Evolutionary conservation across 2,888 invertebrate species (phyloP).

Genomic region (Petrophora chlorosata): DNA sequence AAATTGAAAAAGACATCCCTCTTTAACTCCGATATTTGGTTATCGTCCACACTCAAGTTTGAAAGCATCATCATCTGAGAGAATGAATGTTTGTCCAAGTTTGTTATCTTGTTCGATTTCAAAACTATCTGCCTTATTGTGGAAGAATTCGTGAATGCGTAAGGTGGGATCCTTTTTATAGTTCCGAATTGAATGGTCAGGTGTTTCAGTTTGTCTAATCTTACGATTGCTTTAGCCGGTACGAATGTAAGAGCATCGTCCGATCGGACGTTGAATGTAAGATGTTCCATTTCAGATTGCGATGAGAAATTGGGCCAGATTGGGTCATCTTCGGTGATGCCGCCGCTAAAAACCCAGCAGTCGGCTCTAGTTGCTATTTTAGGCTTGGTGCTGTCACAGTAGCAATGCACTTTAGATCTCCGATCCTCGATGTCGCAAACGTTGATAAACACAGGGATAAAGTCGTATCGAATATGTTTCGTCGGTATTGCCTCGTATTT

Average conservation of each 20-base stretch:
- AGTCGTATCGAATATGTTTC: constrained; percentile 65
- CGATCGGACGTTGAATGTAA: constrained; percentile 88
- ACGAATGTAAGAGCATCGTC: constrained; percentile 88
- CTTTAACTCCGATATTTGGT: constrained; percentile 89
- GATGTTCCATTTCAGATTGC: constrained; percentile 87
- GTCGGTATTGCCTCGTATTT: constrained; percentile 67
- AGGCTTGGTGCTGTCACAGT: constrained; percentile 74
- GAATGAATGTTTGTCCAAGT: constrained; percentile 87
- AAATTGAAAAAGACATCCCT: constrained; percentile 89
- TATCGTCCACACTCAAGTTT: constrained; percentile 88
- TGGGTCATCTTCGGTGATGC: constrained; percentile 86
- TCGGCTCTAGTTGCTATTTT: constrained; percentile 87
- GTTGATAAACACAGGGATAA: constrained; percentile 69
- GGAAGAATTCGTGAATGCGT: constrained; percentile 90
- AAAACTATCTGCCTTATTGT: constrained; percentile 87
- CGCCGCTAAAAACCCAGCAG: constrained; percentile 88
- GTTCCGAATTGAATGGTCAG: constrained; percentile 89
- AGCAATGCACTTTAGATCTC: constrained; percentile 76
- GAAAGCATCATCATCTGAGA: constrained; percentile 88
- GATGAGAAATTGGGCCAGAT: constrained; percentile 90
- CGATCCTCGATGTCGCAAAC: constrained; percentile 76
- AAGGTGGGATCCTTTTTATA: constrained; percentile 87
- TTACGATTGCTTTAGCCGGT: constrained; percentile 87
- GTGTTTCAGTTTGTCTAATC: constrained; percentile 86
- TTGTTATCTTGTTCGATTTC: constrained; percentile 87